These are phyloP conservation scores for Himalopsyche kuldschensis DNA, from an alignment of 2,888 invertebrate species.

Conservation along the genomic window DNA sequence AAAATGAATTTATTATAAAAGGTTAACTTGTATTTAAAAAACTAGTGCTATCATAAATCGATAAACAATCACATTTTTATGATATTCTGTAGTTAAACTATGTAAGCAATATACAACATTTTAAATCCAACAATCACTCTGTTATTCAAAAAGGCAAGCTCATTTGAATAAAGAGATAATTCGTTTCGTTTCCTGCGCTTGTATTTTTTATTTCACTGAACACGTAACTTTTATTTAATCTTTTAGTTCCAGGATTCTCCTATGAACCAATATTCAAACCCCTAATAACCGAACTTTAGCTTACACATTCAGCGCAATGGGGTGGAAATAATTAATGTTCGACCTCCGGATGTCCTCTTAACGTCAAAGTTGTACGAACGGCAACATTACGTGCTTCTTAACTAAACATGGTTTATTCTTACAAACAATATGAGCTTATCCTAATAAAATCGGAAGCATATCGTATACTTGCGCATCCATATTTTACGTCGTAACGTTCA, in stretches of 20 bases:
- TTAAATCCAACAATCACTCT: neutral
- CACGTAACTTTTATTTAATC: neutral
- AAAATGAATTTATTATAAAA: too few species aligned
- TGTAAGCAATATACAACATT: neutral
- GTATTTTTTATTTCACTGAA: neutral
- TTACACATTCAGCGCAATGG: conserved; percentile 17
- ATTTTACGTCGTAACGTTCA: neutral
- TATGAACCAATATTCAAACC: conserved; percentile 17
- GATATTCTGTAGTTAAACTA: neutral
- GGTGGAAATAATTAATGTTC: conserved; percentile 26
- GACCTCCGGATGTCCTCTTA: neutral
- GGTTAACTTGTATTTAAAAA: too few species aligned
- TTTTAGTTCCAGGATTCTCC: neutral
- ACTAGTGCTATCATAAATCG: too few species aligned
- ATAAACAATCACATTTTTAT: neutral
- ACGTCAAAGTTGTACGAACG: conserved; percentile 1
- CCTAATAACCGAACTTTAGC: conserved; percentile 15
- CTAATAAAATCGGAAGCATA: neutral
- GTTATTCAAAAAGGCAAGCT: neutral
- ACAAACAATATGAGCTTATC: neutral
- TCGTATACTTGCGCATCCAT: neutral
- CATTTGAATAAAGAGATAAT: neutral
- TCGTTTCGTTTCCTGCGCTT: neutral
- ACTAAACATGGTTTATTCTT: conserved; percentile 1
- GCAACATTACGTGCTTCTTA: neutral